These are phyloP conservation scores for Leptura quadrifasciata DNA, from an alignment of 2,888 invertebrate species.

Conservation along the genomic window DNA sequence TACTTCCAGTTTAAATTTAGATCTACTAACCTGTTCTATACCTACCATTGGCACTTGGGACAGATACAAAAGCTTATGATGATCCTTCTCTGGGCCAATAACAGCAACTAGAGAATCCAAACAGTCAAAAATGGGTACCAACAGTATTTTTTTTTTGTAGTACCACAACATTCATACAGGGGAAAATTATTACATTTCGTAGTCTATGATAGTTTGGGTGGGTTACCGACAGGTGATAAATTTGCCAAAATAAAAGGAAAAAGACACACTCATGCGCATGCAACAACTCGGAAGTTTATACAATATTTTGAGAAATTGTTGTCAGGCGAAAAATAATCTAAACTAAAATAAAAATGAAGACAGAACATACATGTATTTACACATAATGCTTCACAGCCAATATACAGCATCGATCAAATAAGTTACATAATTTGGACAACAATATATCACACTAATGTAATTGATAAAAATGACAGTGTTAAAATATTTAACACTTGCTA, in stretches of 20 bases:
- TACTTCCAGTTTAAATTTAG: slow-evolving; percentile 21
- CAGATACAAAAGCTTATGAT: slow-evolving; percentile 77
- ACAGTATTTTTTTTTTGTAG: slow-evolving; percentile 35
- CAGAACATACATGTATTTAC: slow-evolving; percentile 26
- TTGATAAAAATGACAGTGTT: too few relatives aligned
- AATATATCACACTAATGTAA: too few relatives aligned
- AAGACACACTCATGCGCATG: slow-evolving; percentile 58
- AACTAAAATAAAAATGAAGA: slow-evolving; percentile 26
- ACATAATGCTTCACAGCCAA: slow-evolving; percentile 24
- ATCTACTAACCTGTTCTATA: slow-evolving; percentile 70
- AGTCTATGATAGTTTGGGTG: slow-evolving; percentile 10
- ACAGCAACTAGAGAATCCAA: slow-evolving; percentile 72
- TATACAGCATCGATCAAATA: slow-evolving; percentile 43
- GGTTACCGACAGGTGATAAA: slow-evolving; percentile 13
- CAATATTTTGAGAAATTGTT: slow-evolving; percentile 52
- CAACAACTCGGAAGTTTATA: slow-evolving; percentile 50
- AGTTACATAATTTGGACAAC: slow-evolving; percentile 9
- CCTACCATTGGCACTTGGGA: slow-evolving; percentile 77
- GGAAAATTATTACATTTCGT: slow-evolving; percentile 40
- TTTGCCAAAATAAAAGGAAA: slow-evolving; percentile 32
- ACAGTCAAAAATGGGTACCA: slow-evolving; percentile 43
- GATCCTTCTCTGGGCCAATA: slow-evolving; percentile 77
- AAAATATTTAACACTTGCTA: too few relatives aligned
- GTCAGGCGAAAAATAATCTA: slow-evolving; percentile 34
- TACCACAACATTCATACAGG: slow-evolving; percentile 53